phyloP scores from a whole-genome alignment of 1,140 invertebrate genomes.

The Leptinotarsa undecemlineata region DNA sequence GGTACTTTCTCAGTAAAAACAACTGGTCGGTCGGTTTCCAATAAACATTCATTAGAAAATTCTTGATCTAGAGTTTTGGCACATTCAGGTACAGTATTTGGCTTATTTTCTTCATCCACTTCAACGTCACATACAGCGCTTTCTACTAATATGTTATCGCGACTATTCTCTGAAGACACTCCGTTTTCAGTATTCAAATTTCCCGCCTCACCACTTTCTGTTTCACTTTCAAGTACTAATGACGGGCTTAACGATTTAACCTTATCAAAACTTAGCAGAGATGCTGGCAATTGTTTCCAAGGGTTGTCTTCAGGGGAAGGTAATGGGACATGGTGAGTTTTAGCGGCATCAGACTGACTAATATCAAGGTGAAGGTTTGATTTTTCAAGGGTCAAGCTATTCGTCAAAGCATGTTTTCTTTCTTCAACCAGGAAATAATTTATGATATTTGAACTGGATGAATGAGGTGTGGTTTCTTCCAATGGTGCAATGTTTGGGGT shows the following conservation, averaged over 20 bases:
- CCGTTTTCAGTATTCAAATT: neutral
- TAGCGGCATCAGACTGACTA: neutral
- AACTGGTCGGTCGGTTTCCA: too few relatives aligned
- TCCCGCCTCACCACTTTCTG: neutral
- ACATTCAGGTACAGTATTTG: too few relatives aligned
- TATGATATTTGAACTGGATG: conserved; percentile 22
- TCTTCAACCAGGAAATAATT: conserved; percentile 37
- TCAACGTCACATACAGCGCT: too few relatives aligned
- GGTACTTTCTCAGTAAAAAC: too few relatives aligned
- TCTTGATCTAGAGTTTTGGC: too few relatives aligned
- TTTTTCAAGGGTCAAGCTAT: neutral
- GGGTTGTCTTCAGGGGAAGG: conserved; percentile 53
- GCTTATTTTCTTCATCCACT: too few relatives aligned
- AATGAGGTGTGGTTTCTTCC: neutral
- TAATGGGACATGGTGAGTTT: conserved; percentile 40
- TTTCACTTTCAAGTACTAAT: neutral
- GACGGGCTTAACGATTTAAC: conserved; percentile 15
- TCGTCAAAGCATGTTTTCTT: conserved; percentile 28
- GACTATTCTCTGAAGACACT: too few relatives aligned
- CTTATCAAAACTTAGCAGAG: conserved; percentile 41
- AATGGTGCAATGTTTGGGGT: neutral
- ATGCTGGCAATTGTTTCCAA: conserved; percentile 51
- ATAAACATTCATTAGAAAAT: too few relatives aligned
- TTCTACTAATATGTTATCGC: too few relatives aligned
- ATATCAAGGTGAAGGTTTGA: conserved; percentile 25